These are phyloP conservation scores for Epizoanthus ramosus DNA, from an alignment of 92 coral and sea anemone species.

Conservation along the genomic window DNA sequence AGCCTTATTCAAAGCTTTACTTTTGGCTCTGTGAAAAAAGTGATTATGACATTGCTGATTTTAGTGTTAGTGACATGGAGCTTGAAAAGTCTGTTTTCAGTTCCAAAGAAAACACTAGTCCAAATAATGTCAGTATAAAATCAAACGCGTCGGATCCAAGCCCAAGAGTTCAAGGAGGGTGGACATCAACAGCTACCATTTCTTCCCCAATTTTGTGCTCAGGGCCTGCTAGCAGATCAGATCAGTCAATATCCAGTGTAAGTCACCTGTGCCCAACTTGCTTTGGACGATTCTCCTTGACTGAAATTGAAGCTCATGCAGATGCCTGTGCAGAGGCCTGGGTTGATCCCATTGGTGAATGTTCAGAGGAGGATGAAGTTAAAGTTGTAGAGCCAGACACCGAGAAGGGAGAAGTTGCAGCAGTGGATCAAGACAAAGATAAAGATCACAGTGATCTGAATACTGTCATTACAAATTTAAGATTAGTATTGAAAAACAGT, in stretches of 20 bases:
- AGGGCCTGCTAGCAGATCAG: slow-evolving; percentile 17
- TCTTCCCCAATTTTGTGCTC: neutral
- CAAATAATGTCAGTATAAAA: neutral
- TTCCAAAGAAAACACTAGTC: neutral
- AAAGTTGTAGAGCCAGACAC: slow-evolving; percentile 28
- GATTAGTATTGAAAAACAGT: slow-evolving; percentile 1
- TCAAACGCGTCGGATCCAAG: neutral
- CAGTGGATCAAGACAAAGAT: slow-evolving; percentile 11
- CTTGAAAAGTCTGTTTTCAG: neutral
- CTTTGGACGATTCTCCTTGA: slow-evolving; percentile 50
- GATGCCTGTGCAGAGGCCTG: slow-evolving; percentile 51
- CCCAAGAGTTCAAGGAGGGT: too few species aligned
- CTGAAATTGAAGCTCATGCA: slow-evolving; percentile 67
- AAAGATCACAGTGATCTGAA: neutral
- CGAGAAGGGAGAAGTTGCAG: too few species aligned
- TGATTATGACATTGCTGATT: slow-evolving; percentile 56
- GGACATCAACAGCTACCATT: too few species aligned
- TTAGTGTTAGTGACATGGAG: neutral
- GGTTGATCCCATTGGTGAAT: slow-evolving; percentile 67
- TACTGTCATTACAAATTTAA: slow-evolving; percentile 9
- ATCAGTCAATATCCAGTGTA: neutral
- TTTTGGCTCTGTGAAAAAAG: slow-evolving; percentile 74
- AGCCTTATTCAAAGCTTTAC: slow-evolving; percentile 68
- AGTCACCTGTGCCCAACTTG: slow-evolving; percentile 56
- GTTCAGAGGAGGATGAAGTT: slow-evolving; percentile 33